Conservation (phyloP, 2,113 vertebrate genomes). For the Sorex araneus region DNA sequence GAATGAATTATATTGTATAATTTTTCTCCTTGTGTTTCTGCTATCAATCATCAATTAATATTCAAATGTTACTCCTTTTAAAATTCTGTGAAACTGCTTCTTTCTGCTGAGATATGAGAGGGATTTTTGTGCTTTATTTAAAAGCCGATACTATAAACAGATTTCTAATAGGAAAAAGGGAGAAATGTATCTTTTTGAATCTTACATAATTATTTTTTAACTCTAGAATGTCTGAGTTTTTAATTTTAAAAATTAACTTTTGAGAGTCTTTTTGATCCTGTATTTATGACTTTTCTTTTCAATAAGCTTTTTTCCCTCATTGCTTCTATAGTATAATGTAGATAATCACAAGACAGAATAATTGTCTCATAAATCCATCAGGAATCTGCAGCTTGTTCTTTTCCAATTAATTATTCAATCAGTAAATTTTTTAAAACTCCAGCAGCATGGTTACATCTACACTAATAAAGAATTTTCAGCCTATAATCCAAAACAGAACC, state of each 20-base stretch:
- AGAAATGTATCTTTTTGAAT: slow-evolving; percentile 20
- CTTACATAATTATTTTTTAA: slow-evolving; percentile 82
- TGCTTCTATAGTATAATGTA: slow-evolving; percentile 95
- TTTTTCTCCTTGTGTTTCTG: slow-evolving; percentile 69
- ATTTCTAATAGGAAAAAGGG: slow-evolving; percentile 73
- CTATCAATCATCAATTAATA: slow-evolving; percentile 28
- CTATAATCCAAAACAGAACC: slow-evolving; percentile 99
- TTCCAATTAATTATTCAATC: slow-evolving; percentile 99
- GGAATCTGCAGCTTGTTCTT: slow-evolving; percentile 97
- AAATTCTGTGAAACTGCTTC: slow-evolving; percentile 78
- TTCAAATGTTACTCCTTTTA: slow-evolving; percentile 75
- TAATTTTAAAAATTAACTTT: slow-evolving; percentile 84
- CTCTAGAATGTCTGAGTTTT: slow-evolving; percentile 82
- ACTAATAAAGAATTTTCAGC: slow-evolving; percentile 99
- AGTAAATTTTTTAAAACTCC: slow-evolving; percentile 96
- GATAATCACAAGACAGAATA: slow-evolving; percentile 98
- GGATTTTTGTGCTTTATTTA: slow-evolving; percentile 53
- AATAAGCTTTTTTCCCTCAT: slow-evolving; percentile 90
- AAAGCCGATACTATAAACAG: slow-evolving; percentile 69
- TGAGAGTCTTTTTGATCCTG: slow-evolving; percentile 88
- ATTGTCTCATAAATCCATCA: slow-evolving; percentile 99
- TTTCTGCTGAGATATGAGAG: slow-evolving; percentile 66
- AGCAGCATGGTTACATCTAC: slow-evolving; percentile 97
- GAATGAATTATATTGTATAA: slow-evolving; percentile 30
- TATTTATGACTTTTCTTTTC: slow-evolving; percentile 91